Evolutionary conservation across 2,113 vertebrate genomes (phyloP).

Genomic region (Cryptomyrus ogoouensis): DNA sequence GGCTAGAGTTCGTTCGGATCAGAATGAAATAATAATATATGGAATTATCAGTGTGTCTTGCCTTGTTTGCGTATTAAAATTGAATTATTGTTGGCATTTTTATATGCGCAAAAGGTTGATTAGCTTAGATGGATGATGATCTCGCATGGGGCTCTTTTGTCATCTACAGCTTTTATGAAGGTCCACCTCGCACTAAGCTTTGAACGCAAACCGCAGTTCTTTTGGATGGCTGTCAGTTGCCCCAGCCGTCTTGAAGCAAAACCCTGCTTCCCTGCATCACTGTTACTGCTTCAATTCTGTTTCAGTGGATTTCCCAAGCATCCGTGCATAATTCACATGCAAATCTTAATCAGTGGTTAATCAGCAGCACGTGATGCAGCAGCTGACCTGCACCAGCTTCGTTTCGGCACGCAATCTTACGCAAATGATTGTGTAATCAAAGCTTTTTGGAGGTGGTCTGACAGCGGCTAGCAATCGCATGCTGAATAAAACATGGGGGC

Average conservation of each 20-base stretch:
- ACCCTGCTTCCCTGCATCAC: not conserved
- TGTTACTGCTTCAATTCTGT: not conserved
- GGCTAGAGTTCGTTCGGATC: conserved; percentile 28
- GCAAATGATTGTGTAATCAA: not conserved
- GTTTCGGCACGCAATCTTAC: not conserved
- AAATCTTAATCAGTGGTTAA: conserved; percentile 15
- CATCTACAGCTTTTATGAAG: not conserved
- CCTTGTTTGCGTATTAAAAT: not conserved
- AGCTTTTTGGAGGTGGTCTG: not conserved
- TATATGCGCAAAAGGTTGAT: not conserved
- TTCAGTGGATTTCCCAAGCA: not conserved
- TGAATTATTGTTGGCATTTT: not conserved
- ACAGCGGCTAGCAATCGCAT: not conserved
- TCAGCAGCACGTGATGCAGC: not conserved
- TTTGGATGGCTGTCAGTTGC: not conserved
- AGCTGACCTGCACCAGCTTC: not conserved
- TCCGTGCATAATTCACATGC: conserved; percentile 7
- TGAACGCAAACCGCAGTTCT: not conserved
- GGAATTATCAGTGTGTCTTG: conserved; percentile 27
- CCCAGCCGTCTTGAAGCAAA: not conserved
- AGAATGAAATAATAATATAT: conserved; percentile 29
- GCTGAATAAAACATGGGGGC: not conserved
- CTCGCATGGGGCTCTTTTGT: not conserved
- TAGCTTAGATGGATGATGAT: not conserved
- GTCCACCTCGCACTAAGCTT: not conserved